Conservation (phyloP, 2,797 vertebrate species). For the Eutrigla gurnardus region DNA sequence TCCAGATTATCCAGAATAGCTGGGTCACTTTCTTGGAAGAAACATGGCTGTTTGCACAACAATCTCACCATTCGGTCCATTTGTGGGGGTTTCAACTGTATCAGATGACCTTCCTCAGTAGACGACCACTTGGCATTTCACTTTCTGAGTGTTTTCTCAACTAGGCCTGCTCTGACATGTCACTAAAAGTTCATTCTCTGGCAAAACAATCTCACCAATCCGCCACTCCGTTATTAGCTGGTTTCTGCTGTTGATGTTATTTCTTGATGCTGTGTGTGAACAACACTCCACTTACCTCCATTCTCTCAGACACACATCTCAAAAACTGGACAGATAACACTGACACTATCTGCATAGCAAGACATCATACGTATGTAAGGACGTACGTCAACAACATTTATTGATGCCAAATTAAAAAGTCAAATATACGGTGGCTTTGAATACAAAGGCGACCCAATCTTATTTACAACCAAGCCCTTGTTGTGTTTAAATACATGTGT, state of each 20-base stretch:
- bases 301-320: too few relatives aligned
- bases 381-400: background rate
- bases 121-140: background rate
- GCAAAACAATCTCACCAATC: background rate
- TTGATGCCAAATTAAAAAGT: background rate
- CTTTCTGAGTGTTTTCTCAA: background rate
- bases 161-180: too few relatives aligned
- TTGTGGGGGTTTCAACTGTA: background rate
- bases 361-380: too few relatives aligned
- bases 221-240: too few relatives aligned
- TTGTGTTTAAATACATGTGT: background rate
- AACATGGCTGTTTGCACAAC: slow-evolving; percentile 10
- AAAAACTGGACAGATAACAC: background rate
- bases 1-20: background rate
- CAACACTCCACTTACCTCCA: background rate
- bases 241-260: too few relatives aligned
- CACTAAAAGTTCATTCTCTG: too few relatives aligned
- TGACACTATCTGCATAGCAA: background rate
- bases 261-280: too few relatives aligned
- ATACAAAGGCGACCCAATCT: slow-evolving; percentile 3
- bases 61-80: background rate
- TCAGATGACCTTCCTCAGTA: background rate
- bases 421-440: background rate
- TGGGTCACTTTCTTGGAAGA: too few relatives aligned
- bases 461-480: background rate